Conservation (phyloP, 2,113 vertebrate genomes). For the Fregata magnificens region DNA sequence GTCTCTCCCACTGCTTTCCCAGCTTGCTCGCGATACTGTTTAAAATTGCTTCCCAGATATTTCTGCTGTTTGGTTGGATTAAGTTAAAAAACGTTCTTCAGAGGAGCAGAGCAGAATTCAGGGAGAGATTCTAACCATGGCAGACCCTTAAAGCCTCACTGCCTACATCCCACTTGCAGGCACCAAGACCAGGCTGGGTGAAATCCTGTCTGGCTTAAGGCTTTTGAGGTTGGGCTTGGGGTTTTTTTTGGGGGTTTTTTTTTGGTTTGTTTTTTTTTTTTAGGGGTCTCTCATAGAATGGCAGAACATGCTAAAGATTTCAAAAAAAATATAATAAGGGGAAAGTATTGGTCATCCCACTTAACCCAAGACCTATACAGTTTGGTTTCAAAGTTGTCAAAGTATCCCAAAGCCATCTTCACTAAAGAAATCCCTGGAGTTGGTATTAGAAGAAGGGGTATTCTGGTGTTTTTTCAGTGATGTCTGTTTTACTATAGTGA, state of each 20-base stretch:
- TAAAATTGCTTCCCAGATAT: neutral
- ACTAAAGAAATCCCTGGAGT: neutral
- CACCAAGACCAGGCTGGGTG: neutral
- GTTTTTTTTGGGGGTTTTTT: neutral
- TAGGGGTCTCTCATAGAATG: neutral
- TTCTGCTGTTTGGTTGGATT: neutral
- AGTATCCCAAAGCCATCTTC: neutral
- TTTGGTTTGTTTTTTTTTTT: neutral
- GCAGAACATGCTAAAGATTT: neutral
- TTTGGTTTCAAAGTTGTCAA: neutral
- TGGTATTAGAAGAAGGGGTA: neutral
- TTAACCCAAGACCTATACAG: neutral
- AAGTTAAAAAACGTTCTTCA: neutral
- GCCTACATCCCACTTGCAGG: neutral
- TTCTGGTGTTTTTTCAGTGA: neutral
- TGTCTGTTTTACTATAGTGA: neutral
- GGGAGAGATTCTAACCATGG: neutral
- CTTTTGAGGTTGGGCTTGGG: neutral
- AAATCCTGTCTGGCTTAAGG: neutral
- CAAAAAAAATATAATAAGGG: neutral
- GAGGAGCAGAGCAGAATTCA: neutral
- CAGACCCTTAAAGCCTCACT: neutral
- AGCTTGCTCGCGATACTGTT: neutral
- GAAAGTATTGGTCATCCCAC: neutral
- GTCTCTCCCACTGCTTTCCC: neutral